Evolutionary conservation across 2,888 invertebrate species (phyloP).

Genomic region (Drosophila anomalata): DNA sequence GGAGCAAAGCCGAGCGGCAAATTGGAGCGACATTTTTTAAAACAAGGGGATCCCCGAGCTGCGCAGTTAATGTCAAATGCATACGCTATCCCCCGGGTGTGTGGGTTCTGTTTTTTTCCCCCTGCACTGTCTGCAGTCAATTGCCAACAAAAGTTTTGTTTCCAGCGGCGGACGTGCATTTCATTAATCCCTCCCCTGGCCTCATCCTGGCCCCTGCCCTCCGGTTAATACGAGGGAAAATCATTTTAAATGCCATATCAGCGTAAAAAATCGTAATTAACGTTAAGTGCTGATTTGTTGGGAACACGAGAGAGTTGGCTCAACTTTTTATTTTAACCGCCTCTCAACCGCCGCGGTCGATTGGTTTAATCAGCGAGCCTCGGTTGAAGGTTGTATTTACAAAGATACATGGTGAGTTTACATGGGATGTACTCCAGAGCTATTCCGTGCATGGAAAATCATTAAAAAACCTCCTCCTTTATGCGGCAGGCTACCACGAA

Average conservation of each 20-base stretch:
- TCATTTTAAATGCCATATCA: slow-evolving; percentile 55
- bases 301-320: slow-evolving; percentile 29
- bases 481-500: slow-evolving; percentile 8
- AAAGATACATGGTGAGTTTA: slow-evolving; percentile 35
- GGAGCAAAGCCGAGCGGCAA: slow-evolving; percentile 28
- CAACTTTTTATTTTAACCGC: slow-evolving; percentile 21
- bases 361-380: slow-evolving; percentile 42
- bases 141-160: slow-evolving; percentile 55
- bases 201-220: not conserved
- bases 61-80: slow-evolving; percentile 75
- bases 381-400: slow-evolving; percentile 26
- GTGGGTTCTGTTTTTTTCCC: slow-evolving; percentile 10
- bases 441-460: slow-evolving; percentile 33
- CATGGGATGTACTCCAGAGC: slow-evolving; percentile 25
- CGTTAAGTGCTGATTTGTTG: slow-evolving; percentile 74
- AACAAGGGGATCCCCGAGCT: slow-evolving; percentile 40
- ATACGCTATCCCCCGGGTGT: slow-evolving; percentile 33
- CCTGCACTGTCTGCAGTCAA: slow-evolving; percentile 40
- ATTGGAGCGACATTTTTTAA: slow-evolving; percentile 44
- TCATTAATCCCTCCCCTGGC: slow-evolving; percentile 49
- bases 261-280: slow-evolving; percentile 65
- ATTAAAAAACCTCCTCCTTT: slow-evolving; percentile 13
- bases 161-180: slow-evolving; percentile 35
- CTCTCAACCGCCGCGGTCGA: slow-evolving; percentile 39
- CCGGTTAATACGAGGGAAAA: slow-evolving; percentile 33